A percentile compares a stretch with the other conserved stretches of the same genome.
These are phyloP conservation scores for Dasypogon diadema DNA, from an alignment of 2,888 invertebrate species.

Conservation along the genomic window DNA sequence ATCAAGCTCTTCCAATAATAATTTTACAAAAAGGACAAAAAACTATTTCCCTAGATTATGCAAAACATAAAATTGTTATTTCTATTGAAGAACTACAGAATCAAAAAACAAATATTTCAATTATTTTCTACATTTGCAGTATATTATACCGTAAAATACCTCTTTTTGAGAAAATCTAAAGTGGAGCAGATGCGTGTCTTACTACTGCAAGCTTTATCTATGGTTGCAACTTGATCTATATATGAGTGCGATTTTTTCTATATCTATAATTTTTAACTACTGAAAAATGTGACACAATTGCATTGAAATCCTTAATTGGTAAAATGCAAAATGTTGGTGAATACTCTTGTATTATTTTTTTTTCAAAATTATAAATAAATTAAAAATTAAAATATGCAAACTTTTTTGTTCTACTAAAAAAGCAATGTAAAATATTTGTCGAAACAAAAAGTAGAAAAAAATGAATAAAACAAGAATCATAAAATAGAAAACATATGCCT, in stretches of 20 bases:
- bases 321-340: slow-evolving; percentile 30
- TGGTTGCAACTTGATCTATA: background rate
- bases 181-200: slow-evolving; percentile 28
- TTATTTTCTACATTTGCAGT: slow-evolving; percentile 28
- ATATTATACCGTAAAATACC: no score
- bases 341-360: background rate
- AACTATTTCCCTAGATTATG: background rate
- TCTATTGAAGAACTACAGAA: background rate
- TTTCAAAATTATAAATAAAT: background rate
- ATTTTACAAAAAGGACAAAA: no score
- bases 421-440: background rate
- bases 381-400: slow-evolving; percentile 11
- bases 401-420: background rate
- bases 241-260: slow-evolving; percentile 23
- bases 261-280: background rate
- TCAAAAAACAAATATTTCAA: slow-evolving; percentile 4
- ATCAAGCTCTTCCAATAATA: no score
- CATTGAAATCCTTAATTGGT: slow-evolving; percentile 29
- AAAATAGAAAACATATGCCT: background rate
- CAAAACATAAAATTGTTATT: background rate
- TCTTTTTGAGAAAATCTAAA: slow-evolving; percentile 15
- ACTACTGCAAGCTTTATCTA: slow-evolving; percentile 30
- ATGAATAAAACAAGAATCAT: background rate
- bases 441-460: slow-evolving; percentile 12
- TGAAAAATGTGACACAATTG: slow-evolving; percentile 29